phyloP scores from a whole-genome alignment of 2,888 invertebrate genomes.

The Myathropa florea region DNA sequence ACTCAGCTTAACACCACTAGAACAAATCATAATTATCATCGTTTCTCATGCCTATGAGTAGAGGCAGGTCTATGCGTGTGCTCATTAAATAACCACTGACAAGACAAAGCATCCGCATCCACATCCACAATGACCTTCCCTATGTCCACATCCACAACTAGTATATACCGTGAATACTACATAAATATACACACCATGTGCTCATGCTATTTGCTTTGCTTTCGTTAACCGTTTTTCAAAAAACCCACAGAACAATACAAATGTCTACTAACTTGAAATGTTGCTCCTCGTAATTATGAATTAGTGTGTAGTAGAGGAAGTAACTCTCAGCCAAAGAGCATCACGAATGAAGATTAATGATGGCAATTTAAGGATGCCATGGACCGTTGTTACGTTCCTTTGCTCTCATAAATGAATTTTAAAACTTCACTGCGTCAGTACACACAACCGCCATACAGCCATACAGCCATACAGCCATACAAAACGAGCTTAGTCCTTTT shows the following conservation, averaged over 20 bases:
- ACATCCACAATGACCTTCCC: constrained; percentile 28
- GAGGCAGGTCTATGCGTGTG: constrained; percentile 41
- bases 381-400: constrained; percentile 23
- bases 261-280: constrained; percentile 70
- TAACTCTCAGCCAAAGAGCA: constrained; percentile 65
- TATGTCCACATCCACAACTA: background rate
- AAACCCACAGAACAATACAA: constrained; percentile 59
- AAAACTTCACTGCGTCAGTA: constrained; percentile 54
- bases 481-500: background rate
- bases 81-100: constrained; percentile 53
- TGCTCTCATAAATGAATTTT: constrained; percentile 67
- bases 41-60: constrained; percentile 4
- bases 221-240: constrained; percentile 52
- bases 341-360: constrained; percentile 71
- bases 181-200: background rate
- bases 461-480: too few relatives aligned
- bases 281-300: constrained; percentile 69
- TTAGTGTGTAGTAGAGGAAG: constrained; percentile 64
- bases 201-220: constrained; percentile 38
- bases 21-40: constrained; percentile 68
- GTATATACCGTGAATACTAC: background rate
- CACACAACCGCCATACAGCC: background rate
- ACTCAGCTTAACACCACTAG: constrained; percentile 56
- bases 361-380: constrained; percentile 64
- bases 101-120: background rate